Base-by-base conservation (phyloP, 2,888 invertebrate species). In the Girardia tigrina region DNA sequence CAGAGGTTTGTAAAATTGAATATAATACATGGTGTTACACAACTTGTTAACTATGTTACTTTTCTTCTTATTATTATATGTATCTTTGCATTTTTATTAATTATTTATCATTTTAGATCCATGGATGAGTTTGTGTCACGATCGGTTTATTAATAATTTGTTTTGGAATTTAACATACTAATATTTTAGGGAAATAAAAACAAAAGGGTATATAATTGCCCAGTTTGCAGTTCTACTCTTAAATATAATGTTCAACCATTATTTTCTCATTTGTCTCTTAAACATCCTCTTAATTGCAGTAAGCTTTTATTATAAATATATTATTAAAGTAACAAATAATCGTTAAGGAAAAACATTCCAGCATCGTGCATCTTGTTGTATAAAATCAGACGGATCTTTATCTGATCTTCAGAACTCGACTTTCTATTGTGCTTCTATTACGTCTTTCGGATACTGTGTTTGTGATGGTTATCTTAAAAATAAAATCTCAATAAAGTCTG, bases 261-360 rank as follows among this genome's bases (percentile, higher is more conserved):
- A 16, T 56, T 56, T 56, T 12, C n/a, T 8, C 56, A 56, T 56
- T 56, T 56, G 23, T 56, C 56, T 8, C n/a, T 20, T 56, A n/a
- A 56, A 4, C 56, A 56, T 56, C 56, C 56, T 56, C 56, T 56
- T 56, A 56, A 56, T n/a, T 56, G 56, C 56, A 56, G 56, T 56
- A 56, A 16, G 16, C 8, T 36, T 36, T 56, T 4, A 56, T 12
- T 12, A 56, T 6, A 56, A 8, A 8, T 56, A 23, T 12, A 8
- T 56, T 4, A 56, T 56, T 56, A 6, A 56, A 56, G n/a, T 20
- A 12, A 6, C 4, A 8, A 12, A 6, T 6, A 56, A 56, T 56
- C 23, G 12, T 36, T 56, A 20, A 56, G 56, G n/a, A n/a, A 56
- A 56, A 56, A 20, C 56, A 6, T 56, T 56, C 4, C 56, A 56